Evolutionary conservation across 2,888 invertebrate genomes (phyloP), one percentile per base, ranked within the genome.

Genomic region (Cosmia trapezina): DNA sequence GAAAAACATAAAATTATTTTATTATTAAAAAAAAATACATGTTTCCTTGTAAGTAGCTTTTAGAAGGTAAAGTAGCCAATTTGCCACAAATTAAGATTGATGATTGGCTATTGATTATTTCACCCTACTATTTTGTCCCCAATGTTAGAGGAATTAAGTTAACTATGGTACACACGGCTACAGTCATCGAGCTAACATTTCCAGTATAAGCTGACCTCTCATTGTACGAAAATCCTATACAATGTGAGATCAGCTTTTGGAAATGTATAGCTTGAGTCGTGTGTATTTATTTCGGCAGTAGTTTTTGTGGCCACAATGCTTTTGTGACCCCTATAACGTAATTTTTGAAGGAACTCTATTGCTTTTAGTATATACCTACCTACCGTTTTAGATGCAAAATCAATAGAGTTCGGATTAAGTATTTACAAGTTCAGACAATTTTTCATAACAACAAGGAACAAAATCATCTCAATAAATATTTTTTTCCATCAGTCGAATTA

Each of bases 51-150:
- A 28, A 43, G 37, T 45, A 33, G 41, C 63, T 70, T 56, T 64
- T 41, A 17, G 51, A 71, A 61, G 56, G 75, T 64, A 74, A 79
- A 78, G 57, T 56, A 72, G 12, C 73, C 83, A 78, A 81, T 78
- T 86, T 79, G 71, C 72, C 54, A 67, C 75, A 79, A 76, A 86
- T 84, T 73, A 77, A 81, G 83, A 85, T 86, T 79, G 75, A 86
- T 86, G 69, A 82, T 84, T 74, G 74, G 43, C 17, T 79, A 85
- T 85, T 76, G 85, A 86, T 83, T 84, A 71, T 79, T 77, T 76
- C 59, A 79, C 86, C 81, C 83, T 56, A 78, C 61, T 45, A 61
- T 75, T 78, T 68, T 53, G 80, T 60, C 83, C 80, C 80, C 61
- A 74, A 57, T 37, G 57, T 28, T 22, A 66, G 14, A 49, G 68